Percentiles rank a stretch among this genome's conserved stretches.
These are phyloP conservation scores for Podarcis raffonei DNA, from an alignment of 2,113 vertebrate genomes.

Conservation along the genomic window DNA sequence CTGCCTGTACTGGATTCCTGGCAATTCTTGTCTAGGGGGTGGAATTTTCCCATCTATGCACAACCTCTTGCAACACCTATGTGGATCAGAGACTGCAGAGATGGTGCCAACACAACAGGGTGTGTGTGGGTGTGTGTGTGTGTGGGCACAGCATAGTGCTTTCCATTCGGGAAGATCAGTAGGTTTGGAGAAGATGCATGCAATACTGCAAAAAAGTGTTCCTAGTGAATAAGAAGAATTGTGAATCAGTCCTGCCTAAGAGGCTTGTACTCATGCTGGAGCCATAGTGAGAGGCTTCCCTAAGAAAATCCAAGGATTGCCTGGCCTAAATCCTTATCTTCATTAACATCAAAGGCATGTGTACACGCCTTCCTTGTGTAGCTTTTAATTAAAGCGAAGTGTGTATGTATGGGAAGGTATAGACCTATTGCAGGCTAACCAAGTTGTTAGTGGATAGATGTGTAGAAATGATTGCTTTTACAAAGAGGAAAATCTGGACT, in stretches of 20 bases:
- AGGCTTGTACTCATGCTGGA: background rate
- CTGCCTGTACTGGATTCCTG: background rate
- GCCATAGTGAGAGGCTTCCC: background rate
- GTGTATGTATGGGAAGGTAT: background rate
- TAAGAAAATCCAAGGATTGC: background rate
- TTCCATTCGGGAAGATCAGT: background rate
- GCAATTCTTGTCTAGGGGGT: background rate
- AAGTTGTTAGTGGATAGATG: background rate
- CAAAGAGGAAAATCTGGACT: background rate
- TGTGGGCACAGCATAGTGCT: background rate
- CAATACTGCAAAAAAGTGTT: background rate
- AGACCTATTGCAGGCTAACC: background rate
- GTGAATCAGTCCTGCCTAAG: background rate
- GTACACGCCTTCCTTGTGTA: background rate
- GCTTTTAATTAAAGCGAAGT: background rate
- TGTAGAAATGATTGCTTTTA: slow-evolving; percentile 18
- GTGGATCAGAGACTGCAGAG: background rate
- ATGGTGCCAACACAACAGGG: background rate
- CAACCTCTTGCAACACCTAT: background rate
- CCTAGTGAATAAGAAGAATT: background rate
- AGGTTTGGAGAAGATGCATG: background rate
- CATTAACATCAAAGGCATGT: accelerated
- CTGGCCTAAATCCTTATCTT: background rate
- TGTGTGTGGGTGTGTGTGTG: background rate
- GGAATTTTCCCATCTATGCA: background rate